Evolutionary conservation across 2,888 invertebrate genomes (phyloP), one percentile per base, ranked within the genome.

Genomic region (Hyppa rectilinea): DNA sequence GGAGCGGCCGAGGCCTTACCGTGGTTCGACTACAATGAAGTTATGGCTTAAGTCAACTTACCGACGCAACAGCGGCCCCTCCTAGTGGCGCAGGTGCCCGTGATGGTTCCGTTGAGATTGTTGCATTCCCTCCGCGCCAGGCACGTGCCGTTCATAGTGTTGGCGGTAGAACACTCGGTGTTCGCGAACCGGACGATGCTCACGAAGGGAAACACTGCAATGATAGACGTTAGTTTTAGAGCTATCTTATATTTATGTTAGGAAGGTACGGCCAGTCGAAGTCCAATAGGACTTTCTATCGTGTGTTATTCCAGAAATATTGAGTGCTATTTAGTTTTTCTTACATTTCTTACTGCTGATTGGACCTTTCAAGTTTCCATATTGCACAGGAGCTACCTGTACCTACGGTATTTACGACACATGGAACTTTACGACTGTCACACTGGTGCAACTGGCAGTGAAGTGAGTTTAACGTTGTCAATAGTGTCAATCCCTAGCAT

Each of bases 61-160:
- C 98, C 97, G 74, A 98, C 96, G 89, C 98, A 98, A 89, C 98
- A 98, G 69, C 97, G 97, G 4, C 98, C 98, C 85, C 98, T 97
- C 67, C 96, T 96, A 31, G 97, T 96, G 5, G 98, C 98, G 89
- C 98, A 98, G 17, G 93, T 93, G 17, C 98, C 98, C 0, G 97
- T 97, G 50, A 97, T 93, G 10, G 97, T 97, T 0, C 98, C 98
- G 69, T 97, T 97, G 36, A 97, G 96, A 85, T 97, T 97, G 63
- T 94, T 90, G 88, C 98, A 98, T 90, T 98, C 98, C 12, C 97
- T 95, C 58, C 97, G 96, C n/a, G 98, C 97, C 75, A 97, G 97
- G 87, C 98, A 98, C 0, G 97, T 98, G 36, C 98, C 98, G 75
- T 93, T 96, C 88, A 98, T 96, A 47, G 96, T 96, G 88, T 97